Conservation (phyloP, 2,888 invertebrate species). For the Pollenia angustigena region DNA sequence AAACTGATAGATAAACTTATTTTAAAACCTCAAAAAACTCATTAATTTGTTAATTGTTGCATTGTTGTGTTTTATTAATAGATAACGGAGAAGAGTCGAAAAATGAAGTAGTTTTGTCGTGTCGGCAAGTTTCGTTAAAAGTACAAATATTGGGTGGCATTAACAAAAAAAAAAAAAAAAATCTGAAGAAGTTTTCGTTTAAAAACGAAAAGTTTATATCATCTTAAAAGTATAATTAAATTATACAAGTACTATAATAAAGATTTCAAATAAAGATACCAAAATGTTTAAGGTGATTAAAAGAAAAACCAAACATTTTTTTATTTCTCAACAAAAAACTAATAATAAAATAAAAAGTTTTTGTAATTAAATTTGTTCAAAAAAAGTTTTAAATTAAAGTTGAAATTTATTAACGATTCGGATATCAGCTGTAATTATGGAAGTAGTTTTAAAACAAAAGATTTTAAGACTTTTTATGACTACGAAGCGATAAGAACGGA, state of each 20-base stretch:
- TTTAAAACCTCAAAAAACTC: conserved; percentile 57
- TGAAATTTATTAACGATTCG: conserved; percentile 16
- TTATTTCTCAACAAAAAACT: not conserved
- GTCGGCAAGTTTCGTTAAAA: conserved; percentile 59
- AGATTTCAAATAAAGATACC: conserved; percentile 64
- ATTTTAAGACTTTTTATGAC: conserved; percentile 5
- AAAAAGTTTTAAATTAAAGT: conserved; percentile 1
- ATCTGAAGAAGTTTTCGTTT: conserved; percentile 11
- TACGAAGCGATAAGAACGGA: conserved; percentile 1
- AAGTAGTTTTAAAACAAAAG: conserved; percentile 14
- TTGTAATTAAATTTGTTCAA: conserved; percentile 2
- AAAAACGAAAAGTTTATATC: conserved; percentile 48
- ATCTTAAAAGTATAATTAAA: conserved; percentile 53
- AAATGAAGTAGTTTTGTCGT: conserved; percentile 42
- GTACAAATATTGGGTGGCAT: conserved; percentile 56
- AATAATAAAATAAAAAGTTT: conserved; percentile 10
- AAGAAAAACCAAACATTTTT: conserved; percentile 17
- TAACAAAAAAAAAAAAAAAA: conserved; percentile 35
- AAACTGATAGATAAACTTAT: conserved; percentile 47
- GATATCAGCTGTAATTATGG: conserved; percentile 21
- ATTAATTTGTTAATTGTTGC: conserved; percentile 65
- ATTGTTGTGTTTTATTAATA: conserved; percentile 35
- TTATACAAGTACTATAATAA: conserved; percentile 57
- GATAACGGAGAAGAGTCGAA: conserved; percentile 21
- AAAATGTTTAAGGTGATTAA: conserved; percentile 39